Evolutionary conservation across 2,113 vertebrate species (phyloP).

Genomic region (Ochotona curzoniae): DNA sequence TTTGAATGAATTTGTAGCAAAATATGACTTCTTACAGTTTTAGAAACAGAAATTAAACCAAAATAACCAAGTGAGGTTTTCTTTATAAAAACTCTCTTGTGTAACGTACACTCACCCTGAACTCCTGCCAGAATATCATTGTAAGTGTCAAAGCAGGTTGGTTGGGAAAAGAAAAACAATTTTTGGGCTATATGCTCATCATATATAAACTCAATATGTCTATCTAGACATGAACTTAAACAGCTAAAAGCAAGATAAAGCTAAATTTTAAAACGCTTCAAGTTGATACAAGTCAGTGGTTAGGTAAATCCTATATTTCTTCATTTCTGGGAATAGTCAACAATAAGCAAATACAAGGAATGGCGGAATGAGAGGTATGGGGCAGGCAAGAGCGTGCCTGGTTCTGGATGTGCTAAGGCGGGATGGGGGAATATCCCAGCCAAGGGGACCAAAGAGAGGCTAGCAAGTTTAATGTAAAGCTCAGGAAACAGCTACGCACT

Average conservation of each 20-base stretch:
- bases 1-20: background rate
- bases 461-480: conserved; percentile 1
- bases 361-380: background rate
- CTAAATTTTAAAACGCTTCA: background rate
- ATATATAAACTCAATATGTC: conserved; percentile 7
- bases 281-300: background rate
- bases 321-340: background rate
- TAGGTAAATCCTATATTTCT: background rate
- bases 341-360: background rate
- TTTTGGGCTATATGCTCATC: background rate
- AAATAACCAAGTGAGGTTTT: conserved; percentile 28
- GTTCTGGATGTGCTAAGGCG: background rate
- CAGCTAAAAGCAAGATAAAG: conserved; percentile 10
- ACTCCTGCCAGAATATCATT: conserved; percentile 20
- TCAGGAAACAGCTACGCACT: conserved; percentile 16
- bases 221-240: background rate
- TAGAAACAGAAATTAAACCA: conserved; percentile 29
- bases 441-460: background rate
- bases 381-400: background rate
- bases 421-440: background rate
- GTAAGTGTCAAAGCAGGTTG: background rate
- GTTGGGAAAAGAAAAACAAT: conserved; percentile 8
- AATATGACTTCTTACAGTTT: background rate
- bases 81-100: conserved; percentile 24
- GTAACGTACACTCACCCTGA: conserved; percentile 1